phyloP scores from a whole-genome alignment of 1,140 invertebrate species.

The Drosophila sp. region DNA sequence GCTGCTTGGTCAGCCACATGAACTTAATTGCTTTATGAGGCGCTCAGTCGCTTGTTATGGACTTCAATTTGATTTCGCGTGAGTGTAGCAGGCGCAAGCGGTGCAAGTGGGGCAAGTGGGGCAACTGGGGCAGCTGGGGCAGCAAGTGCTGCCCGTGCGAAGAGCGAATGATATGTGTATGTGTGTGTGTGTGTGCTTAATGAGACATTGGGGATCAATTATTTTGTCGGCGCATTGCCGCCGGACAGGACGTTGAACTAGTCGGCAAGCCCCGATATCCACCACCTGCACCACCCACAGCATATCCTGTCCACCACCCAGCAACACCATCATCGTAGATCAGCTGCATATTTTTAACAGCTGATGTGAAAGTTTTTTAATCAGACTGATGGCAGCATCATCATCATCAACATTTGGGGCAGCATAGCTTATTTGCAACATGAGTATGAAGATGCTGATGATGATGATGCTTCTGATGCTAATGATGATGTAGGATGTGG shows the following conservation, averaged over 20 bases:
- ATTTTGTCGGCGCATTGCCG: constrained; percentile 63
- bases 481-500: not conserved
- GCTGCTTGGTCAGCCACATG: constrained; percentile 81
- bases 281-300: not conserved
- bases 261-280: not conserved
- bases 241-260: constrained; percentile 61
- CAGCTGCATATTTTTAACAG: constrained; percentile 64
- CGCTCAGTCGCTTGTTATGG: constrained; percentile 80
- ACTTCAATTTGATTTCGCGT: constrained; percentile 78
- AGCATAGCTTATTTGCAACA: not conserved
- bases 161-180: constrained; percentile 20
- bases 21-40: constrained; percentile 82
- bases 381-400: constrained; percentile 64
- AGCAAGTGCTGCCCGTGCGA: not conserved
- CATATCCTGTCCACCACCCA: constrained; percentile 2
- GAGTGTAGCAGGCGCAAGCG: constrained; percentile 29
- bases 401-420: constrained; percentile 7
- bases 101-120: not conserved
- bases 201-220: constrained; percentile 79
- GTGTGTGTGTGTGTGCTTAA: constrained; percentile 39
- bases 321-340: constrained; percentile 17
- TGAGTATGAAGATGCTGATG: no score
- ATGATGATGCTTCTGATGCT: not conserved
- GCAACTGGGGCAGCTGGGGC: no score
- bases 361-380: constrained; percentile 75